Conservation (phyloP, 1,140 invertebrate species). For the Physella acuta region DNA sequence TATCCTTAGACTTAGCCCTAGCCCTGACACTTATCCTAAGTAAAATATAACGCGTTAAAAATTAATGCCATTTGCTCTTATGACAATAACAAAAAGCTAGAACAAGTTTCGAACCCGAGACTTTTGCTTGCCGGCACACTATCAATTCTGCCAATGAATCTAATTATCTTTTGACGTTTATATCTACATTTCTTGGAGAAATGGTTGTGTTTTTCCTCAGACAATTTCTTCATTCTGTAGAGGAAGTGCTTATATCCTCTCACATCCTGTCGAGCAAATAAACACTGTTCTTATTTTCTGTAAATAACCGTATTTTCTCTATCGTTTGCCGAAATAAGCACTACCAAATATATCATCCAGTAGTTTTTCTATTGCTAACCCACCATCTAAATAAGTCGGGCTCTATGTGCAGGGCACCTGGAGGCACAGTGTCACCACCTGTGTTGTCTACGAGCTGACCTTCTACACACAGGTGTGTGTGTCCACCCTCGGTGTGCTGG, state of each 20-base stretch:
- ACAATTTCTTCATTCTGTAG: not conserved
- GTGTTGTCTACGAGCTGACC: slow-evolving; percentile 15
- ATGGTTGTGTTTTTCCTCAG: no score
- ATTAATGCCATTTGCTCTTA: no score
- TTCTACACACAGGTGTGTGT: slow-evolving; percentile 24
- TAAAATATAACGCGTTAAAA: no score
- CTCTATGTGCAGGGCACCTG: slow-evolving; percentile 14
- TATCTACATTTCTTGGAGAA: no score
- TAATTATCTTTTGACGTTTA: no score
- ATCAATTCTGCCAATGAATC: no score
- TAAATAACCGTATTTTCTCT: not conserved
- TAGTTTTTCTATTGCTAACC: not conserved
- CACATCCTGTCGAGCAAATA: not conserved
- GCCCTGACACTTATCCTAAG: no score
- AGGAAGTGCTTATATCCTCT: not conserved
- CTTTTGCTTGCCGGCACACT: no score
- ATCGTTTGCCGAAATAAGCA: not conserved
- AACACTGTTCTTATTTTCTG: not conserved
- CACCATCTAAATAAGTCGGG: not conserved
- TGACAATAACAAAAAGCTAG: no score
- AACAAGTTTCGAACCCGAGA: no score
- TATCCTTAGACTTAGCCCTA: no score
- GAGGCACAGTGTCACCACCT: slow-evolving; percentile 17
- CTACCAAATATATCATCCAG: not conserved
- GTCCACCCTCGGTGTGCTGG: slow-evolving; percentile 15